Base-by-base conservation (phyloP, 2,888 invertebrate genomes). In the Hartigia nigra region DNA sequence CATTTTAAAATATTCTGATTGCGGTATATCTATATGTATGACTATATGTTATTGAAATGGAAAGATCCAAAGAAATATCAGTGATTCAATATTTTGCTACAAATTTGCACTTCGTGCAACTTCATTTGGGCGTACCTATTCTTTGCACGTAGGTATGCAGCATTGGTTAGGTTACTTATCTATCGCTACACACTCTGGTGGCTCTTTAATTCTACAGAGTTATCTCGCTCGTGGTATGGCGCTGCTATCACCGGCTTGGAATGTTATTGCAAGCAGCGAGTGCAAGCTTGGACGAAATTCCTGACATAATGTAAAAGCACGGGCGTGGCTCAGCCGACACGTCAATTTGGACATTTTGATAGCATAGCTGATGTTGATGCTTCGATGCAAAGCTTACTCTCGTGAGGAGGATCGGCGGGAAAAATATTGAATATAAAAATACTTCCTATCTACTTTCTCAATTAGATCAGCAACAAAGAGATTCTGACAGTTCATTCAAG, bases 271-370 rank as follows among this genome's bases (percentile, higher is more conserved):
- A 84, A 82, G 80, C 70, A 80, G 74, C 77, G 76, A 77, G 78
- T 75, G 83, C 83, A 81, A 81, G 75, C 84, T n/a, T n/a, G 75
- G n/a, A 85, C 82, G 81, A 79, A 85, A 86, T 86, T 84, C 86
- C 86, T 81, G 77, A 76, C 83, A 81, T 85, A 84, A 86, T 85
- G 84, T 81, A 83, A 82, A 76, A 14, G 70, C 69, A 31, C 34
- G 31, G 31, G 32, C 75, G 75, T 34, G 75, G 36, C 75, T 31
- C 12, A 12, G 34, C 80, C 81, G 78, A 76, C 76, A 75, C 69
- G 77, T 80, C 80, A 74, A 31, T 78, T 76, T 76, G 1, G 23
- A 72, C 72, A 72, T 14, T 72, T 34, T 23, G 31, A 31, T 34
- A 72, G 72, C 31, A 32, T 34, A 3, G 23, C 31, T 5, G 31